These are phyloP conservation scores for Dipus sagitta DNA, from an alignment of 2,797 vertebrate genomes.

Conservation along the genomic window DNA sequence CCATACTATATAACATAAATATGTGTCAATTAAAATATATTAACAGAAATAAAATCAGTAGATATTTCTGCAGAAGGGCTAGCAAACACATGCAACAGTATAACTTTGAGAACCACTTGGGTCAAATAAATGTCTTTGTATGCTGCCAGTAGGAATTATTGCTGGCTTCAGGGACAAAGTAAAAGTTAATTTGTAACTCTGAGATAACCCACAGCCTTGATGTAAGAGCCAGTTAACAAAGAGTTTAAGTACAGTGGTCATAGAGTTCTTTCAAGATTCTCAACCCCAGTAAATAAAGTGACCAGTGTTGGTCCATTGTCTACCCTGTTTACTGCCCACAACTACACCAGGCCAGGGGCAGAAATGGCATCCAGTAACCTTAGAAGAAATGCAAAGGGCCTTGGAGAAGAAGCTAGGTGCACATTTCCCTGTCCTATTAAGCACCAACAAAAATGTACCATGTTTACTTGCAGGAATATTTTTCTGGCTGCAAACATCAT, in stretches of 20 bases:
- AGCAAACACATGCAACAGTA: background rate
- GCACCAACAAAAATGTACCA: background rate
- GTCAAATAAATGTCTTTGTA: background rate
- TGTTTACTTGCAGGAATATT: background rate
- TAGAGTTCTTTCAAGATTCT: background rate
- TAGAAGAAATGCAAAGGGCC: background rate
- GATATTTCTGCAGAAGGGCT: constrained; percentile 11
- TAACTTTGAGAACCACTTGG: background rate
- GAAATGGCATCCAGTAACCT: too few relatives aligned
- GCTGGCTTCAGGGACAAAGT: background rate
- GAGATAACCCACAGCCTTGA: background rate
- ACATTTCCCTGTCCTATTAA: fast-evolving
- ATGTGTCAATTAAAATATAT: background rate
- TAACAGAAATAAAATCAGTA: background rate
- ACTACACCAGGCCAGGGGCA: background rate
- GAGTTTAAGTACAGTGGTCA: background rate
- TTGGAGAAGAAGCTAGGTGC: background rate
- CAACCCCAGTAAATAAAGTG: background rate
- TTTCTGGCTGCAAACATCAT: constrained; percentile 10
- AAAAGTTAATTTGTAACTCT: background rate
- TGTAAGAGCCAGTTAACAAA: background rate
- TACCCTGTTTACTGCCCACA: background rate
- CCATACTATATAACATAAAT: background rate
- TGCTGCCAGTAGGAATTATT: background rate
- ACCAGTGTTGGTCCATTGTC: background rate